These are phyloP conservation scores for Cyphomyrus discorhynchus DNA, from an alignment of 2,113 vertebrate genomes.

Conservation along the genomic window DNA sequence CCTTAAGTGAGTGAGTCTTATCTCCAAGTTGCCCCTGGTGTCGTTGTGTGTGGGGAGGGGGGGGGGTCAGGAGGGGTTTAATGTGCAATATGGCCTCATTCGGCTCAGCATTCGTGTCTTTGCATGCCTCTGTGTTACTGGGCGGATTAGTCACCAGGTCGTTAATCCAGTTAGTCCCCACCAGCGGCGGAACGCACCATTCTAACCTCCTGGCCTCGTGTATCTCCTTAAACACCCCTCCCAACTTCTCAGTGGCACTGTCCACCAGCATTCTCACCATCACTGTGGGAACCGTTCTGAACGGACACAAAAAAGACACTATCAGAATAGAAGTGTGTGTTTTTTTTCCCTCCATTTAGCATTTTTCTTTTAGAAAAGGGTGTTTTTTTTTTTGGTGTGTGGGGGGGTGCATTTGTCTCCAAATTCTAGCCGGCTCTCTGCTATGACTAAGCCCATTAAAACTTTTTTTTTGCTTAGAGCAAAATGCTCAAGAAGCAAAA, in stretches of 20 bases:
- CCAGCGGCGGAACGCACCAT: not conserved
- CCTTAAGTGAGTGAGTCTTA: conserved; percentile 20
- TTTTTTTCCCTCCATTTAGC: not conserved
- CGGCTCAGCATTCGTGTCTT: conserved; percentile 9
- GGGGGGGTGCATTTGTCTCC: conserved; percentile 13
- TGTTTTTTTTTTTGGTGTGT: not conserved
- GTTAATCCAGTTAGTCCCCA: not conserved
- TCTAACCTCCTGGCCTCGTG: not conserved
- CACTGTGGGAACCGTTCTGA: conserved; percentile 21
- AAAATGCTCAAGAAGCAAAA: conserved; percentile 51
- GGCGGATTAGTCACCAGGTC: conserved; percentile 11
- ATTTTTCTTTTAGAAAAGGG: not conserved
- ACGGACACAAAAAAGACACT: conserved; percentile 24
- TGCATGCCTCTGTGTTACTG: conserved; percentile 8
- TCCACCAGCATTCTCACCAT: conserved; percentile 30
- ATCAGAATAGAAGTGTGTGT: conserved; percentile 22
- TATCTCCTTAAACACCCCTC: not conserved
- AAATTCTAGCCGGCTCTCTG: conserved; percentile 37
- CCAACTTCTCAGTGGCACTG: conserved; percentile 19
- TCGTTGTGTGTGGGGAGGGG: not conserved
- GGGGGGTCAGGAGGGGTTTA: not conserved
- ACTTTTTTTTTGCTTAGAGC: conserved; percentile 42
- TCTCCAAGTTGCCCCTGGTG: conserved; percentile 24
- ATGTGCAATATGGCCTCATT: not conserved
- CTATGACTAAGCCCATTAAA: conserved; percentile 46